phyloP scores from a whole-genome alignment of 2,113 vertebrate genomes.

The Cephalopterus ornatus region DNA sequence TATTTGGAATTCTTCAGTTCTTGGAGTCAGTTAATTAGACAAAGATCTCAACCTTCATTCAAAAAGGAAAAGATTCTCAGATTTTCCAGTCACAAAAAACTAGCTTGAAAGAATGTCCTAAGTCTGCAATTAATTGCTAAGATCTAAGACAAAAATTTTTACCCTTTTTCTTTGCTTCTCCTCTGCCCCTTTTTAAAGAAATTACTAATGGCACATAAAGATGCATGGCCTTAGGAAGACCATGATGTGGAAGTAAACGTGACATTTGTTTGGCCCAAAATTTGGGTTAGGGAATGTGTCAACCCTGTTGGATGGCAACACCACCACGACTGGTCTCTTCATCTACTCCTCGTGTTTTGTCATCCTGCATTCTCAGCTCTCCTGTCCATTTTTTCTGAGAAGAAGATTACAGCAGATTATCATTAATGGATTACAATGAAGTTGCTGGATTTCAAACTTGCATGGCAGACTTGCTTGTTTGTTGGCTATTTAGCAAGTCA shows the following conservation, averaged over 20 bases:
- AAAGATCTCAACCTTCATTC: background rate
- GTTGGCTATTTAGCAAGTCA: background rate
- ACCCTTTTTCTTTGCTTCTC: background rate
- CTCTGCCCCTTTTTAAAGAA: background rate
- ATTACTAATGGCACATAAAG: background rate
- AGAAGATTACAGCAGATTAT: background rate
- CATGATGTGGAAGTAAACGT: background rate
- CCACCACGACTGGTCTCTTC: background rate
- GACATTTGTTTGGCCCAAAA: background rate
- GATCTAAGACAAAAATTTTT: background rate
- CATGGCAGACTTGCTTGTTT: background rate
- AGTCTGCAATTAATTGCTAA: background rate
- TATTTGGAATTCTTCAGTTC: background rate
- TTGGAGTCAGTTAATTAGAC: background rate
- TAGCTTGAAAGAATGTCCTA: background rate
- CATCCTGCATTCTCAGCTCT: background rate
- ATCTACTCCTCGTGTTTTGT: background rate
- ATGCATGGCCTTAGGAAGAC: background rate
- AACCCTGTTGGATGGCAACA: background rate
- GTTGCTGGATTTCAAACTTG: background rate
- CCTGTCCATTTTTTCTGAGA: background rate
- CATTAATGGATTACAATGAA: background rate
- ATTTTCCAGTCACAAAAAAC: background rate
- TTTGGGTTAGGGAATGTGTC: background rate
- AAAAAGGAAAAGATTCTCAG: background rate